Conservation (phyloP, 2,113 vertebrate species). For the Scortum barcoo region DNA sequence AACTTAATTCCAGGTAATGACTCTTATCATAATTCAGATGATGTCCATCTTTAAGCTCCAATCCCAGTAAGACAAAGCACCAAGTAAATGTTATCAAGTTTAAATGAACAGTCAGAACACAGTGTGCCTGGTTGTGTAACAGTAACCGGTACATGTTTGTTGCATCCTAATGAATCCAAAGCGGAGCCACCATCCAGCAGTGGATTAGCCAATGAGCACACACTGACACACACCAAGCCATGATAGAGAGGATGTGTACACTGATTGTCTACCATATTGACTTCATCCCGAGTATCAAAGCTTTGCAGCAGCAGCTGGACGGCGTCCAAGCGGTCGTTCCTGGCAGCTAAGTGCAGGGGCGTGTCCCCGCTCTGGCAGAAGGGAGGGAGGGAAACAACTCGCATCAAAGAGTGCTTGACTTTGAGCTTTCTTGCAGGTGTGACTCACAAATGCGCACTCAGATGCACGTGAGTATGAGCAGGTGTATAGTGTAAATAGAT, state of each 20-base stretch:
- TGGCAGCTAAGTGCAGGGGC: conserved; percentile 91
- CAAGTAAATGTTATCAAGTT: neutral
- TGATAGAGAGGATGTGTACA: conserved; percentile 59
- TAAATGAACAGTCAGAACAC: conserved; percentile 14
- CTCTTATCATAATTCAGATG: neutral
- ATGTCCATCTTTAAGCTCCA: conserved; percentile 7
- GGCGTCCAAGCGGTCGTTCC: conserved; percentile 84
- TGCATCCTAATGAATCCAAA: conserved; percentile 45
- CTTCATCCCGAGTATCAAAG: conserved; percentile 86
- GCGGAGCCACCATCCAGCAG: conserved; percentile 27
- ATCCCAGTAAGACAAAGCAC: neutral
- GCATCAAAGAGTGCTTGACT: conserved; percentile 72
- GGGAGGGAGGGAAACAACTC: conserved; percentile 56
- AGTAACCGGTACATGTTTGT: conserved; percentile 30
- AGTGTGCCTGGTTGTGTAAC: conserved; percentile 3
- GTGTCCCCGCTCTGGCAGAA: conserved; percentile 88
- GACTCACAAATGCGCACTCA: conserved; percentile 31
- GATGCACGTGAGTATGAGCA: neutral
- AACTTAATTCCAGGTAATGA: neutral
- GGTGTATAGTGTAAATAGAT: neutral
- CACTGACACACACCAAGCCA: conserved; percentile 46
- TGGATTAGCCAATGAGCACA: conserved; percentile 51
- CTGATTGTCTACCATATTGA: conserved; percentile 86
- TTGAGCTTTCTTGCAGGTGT: conserved; percentile 55
- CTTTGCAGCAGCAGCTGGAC: conserved; percentile 85